phyloP scores from a whole-genome alignment of 2,113 vertebrate species.

The Ornithorhynchus anatinus region DNA sequence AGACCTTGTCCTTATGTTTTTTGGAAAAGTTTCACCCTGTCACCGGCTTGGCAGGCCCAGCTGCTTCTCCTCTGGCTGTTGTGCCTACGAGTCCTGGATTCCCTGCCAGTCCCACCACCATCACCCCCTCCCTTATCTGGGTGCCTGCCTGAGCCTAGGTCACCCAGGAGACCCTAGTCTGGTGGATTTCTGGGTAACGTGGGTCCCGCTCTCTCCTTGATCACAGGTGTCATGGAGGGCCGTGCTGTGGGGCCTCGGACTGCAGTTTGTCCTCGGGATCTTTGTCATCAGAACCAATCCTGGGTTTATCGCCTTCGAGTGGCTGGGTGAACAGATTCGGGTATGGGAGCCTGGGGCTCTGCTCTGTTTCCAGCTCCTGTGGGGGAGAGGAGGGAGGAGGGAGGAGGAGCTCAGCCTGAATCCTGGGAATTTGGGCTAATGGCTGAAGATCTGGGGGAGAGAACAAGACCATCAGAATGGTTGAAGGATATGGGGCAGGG shows the following conservation, averaged over 20 bases:
- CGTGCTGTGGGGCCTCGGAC: constrained; percentile 86
- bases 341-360: constrained; percentile 63
- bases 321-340: constrained; percentile 91
- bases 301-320: constrained; percentile 81
- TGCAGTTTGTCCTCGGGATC: constrained; percentile 88
- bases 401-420: background rate
- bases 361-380: background rate
- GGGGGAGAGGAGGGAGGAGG: background rate
- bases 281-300: constrained; percentile 88
- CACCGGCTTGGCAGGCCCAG: too few species aligned
- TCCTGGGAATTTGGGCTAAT: background rate
- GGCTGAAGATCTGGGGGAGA: background rate
- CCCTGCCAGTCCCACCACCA: too few species aligned
- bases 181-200: background rate
- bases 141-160: too few species aligned
- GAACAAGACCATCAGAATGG: background rate
- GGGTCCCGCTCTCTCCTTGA: constrained; percentile 19
- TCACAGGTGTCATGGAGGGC: constrained; percentile 85
- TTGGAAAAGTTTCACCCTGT: too few species aligned
- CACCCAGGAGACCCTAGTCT: too few species aligned
- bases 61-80: too few species aligned
- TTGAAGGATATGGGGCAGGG: background rate
- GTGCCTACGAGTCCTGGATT: too few species aligned
- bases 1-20: too few species aligned
- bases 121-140: too few species aligned